Conservation (phyloP, 2,113 vertebrate genomes). For the Pelmatolapia mariae region DNA sequence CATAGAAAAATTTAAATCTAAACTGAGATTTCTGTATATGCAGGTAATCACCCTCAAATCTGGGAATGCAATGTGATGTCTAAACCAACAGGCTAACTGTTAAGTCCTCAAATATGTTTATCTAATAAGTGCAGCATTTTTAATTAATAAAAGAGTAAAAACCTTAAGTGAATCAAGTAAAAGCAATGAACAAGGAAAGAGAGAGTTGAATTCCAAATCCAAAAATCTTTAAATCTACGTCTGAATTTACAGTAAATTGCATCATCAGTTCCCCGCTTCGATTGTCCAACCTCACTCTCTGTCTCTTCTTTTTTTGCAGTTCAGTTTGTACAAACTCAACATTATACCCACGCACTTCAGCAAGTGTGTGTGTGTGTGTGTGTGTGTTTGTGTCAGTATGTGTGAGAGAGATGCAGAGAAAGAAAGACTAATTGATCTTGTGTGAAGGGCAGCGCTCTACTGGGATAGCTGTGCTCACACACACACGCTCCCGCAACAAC, state of each 20-base stretch:
- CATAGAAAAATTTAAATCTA: background rate
- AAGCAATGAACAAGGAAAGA: background rate
- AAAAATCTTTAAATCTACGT: background rate
- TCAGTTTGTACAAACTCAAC: background rate
- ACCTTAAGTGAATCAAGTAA: background rate
- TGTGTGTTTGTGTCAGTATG: background rate
- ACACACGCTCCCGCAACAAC: background rate
- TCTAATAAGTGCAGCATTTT: background rate
- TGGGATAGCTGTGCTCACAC: background rate
- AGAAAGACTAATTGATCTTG: constrained; percentile 31
- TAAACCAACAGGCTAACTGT: background rate
- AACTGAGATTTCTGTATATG: background rate
- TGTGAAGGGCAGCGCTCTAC: constrained; percentile 30
- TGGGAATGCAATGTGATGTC: background rate
- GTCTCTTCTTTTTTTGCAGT: background rate
- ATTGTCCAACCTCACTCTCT: background rate
- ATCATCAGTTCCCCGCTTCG: background rate
- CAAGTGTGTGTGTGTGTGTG: background rate
- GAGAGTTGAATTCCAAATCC: background rate
- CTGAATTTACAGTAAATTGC: background rate
- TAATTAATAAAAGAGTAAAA: background rate
- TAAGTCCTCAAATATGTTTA: background rate
- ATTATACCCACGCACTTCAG: background rate
- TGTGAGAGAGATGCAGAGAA: background rate
- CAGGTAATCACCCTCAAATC: background rate